Conservation (phyloP, 1,140 invertebrate genomes). For the Druon quercuslanigerum region DNA sequence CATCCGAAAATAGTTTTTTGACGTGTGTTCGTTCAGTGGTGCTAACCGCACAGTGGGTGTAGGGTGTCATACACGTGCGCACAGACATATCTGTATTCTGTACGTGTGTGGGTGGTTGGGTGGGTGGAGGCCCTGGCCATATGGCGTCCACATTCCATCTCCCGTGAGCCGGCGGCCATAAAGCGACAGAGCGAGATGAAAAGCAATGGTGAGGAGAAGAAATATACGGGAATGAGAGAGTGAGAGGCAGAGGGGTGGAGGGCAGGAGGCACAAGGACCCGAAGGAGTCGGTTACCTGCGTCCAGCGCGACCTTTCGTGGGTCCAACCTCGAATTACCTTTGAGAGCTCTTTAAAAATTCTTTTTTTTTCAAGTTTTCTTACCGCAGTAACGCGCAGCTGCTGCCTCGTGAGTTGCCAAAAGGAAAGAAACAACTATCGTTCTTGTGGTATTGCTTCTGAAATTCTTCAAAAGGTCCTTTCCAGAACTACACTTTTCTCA, state of each 20-base stretch:
- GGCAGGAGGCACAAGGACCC: constrained; percentile 30
- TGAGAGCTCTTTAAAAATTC: constrained; percentile 26
- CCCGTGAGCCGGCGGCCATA: constrained; percentile 56
- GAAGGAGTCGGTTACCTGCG: constrained; percentile 44
- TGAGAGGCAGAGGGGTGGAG: constrained; percentile 48
- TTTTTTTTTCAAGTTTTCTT: background rate
- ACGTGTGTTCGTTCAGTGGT: constrained; percentile 52
- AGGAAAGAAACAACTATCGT: no score
- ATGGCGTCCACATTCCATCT: constrained; percentile 75
- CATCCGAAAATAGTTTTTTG: constrained; percentile 62
- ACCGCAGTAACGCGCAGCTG: no score
- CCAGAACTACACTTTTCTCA: no score
- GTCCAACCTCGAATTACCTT: constrained; percentile 10
- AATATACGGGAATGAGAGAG: constrained; percentile 49
- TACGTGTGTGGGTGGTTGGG: constrained; percentile 55
- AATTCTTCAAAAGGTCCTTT: background rate
- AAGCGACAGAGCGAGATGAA: constrained; percentile 53
- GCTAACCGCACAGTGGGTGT: constrained; percentile 32
- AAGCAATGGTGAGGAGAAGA: constrained; percentile 52
- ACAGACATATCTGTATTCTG: constrained; percentile 43
- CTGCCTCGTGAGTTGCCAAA: no score
- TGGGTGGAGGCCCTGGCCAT: constrained; percentile 66
- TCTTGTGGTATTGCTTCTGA: background rate
- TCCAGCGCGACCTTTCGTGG: constrained; percentile 10
- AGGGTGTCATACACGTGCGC: constrained; percentile 35